phyloP scores from a whole-genome alignment of 2,113 vertebrate genomes.

The Odobenus rosmarus region DNA sequence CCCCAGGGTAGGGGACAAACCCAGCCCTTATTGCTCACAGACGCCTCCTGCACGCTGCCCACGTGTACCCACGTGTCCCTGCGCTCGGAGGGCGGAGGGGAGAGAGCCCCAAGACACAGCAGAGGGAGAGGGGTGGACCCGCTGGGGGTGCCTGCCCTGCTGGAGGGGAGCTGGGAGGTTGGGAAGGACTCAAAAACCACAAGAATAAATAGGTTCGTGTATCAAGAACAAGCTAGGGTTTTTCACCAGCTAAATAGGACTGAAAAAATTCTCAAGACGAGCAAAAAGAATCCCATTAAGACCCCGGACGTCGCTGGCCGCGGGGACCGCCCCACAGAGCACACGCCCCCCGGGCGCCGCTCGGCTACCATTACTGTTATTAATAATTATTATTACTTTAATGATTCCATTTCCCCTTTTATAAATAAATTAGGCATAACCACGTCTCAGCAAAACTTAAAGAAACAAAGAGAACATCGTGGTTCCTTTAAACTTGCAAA shows the following conservation, averaged over 20 bases:
- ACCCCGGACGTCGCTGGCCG: constrained; percentile 85
- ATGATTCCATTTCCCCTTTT: constrained; percentile 85
- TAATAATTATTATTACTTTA: constrained; percentile 80
- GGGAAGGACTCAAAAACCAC: constrained; percentile 85
- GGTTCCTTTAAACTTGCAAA: constrained; percentile 92
- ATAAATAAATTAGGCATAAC: constrained; percentile 93
- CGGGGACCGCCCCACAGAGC: background rate
- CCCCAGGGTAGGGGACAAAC: constrained; percentile 72
- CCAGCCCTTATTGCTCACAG: constrained; percentile 80
- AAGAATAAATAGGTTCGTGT: constrained; percentile 89
- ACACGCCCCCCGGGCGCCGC: constrained; percentile 5
- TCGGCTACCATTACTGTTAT: constrained; percentile 76
- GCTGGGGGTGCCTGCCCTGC: constrained; percentile 51
- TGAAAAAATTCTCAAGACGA: constrained; percentile 93
- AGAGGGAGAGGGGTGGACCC: constrained; percentile 59
- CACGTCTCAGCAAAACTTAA: constrained; percentile 93
- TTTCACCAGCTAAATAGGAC: constrained; percentile 83
- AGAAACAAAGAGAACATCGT: constrained; percentile 80
- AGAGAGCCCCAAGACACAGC: constrained; percentile 69
- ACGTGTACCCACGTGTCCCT: constrained; percentile 19
- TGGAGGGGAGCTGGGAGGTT: background rate
- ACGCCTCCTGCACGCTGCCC: constrained; percentile 66
- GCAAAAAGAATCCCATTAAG: constrained; percentile 92
- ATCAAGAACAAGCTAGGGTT: constrained; percentile 90
- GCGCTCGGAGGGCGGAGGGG: constrained; percentile 63